These are phyloP conservation scores for Dasyprocta punctata DNA, from an alignment of 2,113 vertebrate species.

Conservation along the genomic window DNA sequence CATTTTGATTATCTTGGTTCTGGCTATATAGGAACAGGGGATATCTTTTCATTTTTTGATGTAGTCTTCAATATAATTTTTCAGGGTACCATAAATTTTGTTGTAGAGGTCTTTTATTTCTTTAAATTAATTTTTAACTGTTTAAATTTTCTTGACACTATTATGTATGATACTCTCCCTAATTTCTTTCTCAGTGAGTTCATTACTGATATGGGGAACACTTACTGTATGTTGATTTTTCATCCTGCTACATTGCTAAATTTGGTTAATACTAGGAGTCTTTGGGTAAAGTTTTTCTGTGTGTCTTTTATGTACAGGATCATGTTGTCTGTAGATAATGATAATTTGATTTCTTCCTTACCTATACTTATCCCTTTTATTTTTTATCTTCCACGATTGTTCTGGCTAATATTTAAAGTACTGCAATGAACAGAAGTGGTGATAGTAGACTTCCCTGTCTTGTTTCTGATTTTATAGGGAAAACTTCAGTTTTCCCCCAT, in stretches of 20 bases:
- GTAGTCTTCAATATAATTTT: neutral
- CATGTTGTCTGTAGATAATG: neutral
- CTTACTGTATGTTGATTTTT: neutral
- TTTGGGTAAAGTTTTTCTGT: neutral
- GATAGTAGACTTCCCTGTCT: neutral
- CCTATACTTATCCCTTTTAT: neutral
- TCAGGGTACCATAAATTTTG: neutral
- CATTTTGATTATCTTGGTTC: neutral
- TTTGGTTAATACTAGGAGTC: neutral
- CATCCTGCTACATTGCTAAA: neutral
- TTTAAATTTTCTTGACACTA: neutral
- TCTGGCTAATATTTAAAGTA: neutral
- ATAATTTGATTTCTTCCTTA: neutral
- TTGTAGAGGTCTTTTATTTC: neutral
- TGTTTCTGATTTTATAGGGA: neutral
- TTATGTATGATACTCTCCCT: neutral
- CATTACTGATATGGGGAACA: neutral
- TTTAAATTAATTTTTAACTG: neutral
- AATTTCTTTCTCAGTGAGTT: neutral
- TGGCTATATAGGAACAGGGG: neutral
- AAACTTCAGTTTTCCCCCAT: neutral
- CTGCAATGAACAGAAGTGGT: neutral
- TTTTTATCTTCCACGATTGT: neutral
- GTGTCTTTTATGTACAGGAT: neutral
- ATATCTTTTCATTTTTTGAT: neutral